Conservation (phyloP, 2,888 invertebrate species). For the Epistrophe eligans region DNA sequence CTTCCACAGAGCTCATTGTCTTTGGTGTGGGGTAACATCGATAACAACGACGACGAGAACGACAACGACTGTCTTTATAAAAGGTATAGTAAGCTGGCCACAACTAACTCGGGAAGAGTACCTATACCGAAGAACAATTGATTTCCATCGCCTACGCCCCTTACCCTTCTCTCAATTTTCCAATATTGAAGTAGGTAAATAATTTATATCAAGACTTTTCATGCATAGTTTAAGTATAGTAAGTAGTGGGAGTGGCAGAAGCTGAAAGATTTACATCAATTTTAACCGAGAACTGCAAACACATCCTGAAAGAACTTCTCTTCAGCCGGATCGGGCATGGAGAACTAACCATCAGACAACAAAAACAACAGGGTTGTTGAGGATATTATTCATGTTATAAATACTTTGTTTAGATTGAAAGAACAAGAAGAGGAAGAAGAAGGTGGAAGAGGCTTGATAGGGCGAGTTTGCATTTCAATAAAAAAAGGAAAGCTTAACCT, state of each 20-base stretch:
- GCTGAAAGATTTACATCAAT: constrained; percentile 69
- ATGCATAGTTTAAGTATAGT: constrained; percentile 54
- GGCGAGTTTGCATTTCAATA: constrained; percentile 63
- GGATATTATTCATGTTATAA: constrained; percentile 64
- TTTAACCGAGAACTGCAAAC: constrained; percentile 64
- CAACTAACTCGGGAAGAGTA: constrained; percentile 29
- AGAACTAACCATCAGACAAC: constrained; percentile 26
- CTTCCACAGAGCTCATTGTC: constrained; percentile 27
- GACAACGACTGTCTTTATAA: constrained; percentile 52
- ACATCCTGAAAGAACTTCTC: constrained; percentile 55
- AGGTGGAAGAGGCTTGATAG: constrained; percentile 5
- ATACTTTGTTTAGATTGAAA: constrained; percentile 31
- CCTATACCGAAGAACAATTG: constrained; percentile 59
- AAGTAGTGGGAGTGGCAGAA: constrained; percentile 41
- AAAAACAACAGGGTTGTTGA: constrained; percentile 36
- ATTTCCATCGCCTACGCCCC: constrained; percentile 38
- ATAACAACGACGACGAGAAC: constrained; percentile 5
- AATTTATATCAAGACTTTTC: constrained; percentile 68
- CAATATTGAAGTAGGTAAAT: constrained; percentile 54
- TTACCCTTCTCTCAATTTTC: background rate
- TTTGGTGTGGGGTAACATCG: constrained; percentile 12
- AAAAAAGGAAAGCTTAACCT: constrained; percentile 47
- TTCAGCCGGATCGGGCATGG: constrained; percentile 5
- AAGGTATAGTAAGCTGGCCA: constrained; percentile 37
- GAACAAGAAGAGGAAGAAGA: no score